Base-by-base conservation (phyloP, 2,888 invertebrate species). In the Lydus trimaculatus region DNA sequence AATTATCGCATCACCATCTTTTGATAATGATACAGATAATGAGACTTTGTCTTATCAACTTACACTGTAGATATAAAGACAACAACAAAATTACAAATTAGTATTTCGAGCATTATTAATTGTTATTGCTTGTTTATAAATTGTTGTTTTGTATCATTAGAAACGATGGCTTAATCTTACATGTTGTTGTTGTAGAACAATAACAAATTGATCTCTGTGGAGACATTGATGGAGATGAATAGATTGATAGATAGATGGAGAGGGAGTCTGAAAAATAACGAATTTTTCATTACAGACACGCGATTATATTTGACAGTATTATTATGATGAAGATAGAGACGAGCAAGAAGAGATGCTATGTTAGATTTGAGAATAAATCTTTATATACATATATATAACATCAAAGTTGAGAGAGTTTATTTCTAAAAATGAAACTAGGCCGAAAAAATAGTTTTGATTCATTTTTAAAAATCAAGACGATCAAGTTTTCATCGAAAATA, bases 81-180 rank as follows among this genome's bases (percentile, higher is more conserved):
- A 43, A 13, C 33, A 33, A 33, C 39, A 2, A 39, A 43, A 43
- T 39, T 15, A 39, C 15, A 15, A 48, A 20, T 56, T 56, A 13
- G 56, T 56, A 56, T 56, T 56, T 56, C 13, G 56, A 56, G 56
- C 25, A 3, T 56, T 56, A 56, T 56, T 56, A 56, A 56, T 56
- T 20, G 11, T 20, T 13, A 56, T 17, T n/a, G n/a, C n/a, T n/a
- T n/a, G n/a, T n/a, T n/a, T n/a, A n/a, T n/a, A n/a, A n/a, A n/a
- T n/a, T n/a, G n/a, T n/a, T 17, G 17, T 17, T 33, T 43, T 56
- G 15, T n/a, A 56, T 56, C 25, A 25, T 48, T 48, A 56, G 15
- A 9, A 15, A 25, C 20, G 8, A 23, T 23, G 48, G 56, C 17
- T 52, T 52, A 11, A 52, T 52, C 52, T 52, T 52, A 52, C 52